Evolutionary conservation across 2,888 invertebrate species (phyloP).

Genomic region (Drosophila nr. perissopoda): DNA sequence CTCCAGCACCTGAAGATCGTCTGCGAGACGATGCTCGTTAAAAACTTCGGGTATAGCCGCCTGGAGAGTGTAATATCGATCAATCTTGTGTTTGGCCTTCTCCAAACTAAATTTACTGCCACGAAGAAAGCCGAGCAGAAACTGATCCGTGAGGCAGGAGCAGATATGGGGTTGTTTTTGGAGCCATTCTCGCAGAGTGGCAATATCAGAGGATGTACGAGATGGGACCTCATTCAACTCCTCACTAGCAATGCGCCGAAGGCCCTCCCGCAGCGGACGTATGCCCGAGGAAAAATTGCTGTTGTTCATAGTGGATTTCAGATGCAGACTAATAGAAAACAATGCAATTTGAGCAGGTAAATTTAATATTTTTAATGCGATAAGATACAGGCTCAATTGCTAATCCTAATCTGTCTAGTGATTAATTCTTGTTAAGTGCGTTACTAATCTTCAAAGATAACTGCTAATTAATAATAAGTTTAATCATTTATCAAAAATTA

Average conservation of each 20-base stretch:
- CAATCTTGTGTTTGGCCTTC: slow-evolving; percentile 86
- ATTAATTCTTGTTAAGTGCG: slow-evolving; percentile 20
- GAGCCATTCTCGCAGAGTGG: slow-evolving; percentile 85
- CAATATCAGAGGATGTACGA: slow-evolving; percentile 80
- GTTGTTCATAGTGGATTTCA: slow-evolving; percentile 25
- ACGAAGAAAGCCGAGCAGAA: slow-evolving; percentile 86
- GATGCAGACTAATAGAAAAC: slow-evolving; percentile 32
- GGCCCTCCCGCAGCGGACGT: slow-evolving; percentile 42
- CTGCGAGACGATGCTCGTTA: slow-evolving; percentile 78
- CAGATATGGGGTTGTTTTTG: slow-evolving; percentile 85
- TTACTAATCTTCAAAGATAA: not conserved
- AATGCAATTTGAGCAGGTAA: slow-evolving; percentile 33
- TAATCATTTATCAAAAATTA: not conserved
- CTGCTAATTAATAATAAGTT: not conserved
- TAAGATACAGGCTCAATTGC: slow-evolving; percentile 36
- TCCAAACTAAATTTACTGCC: slow-evolving; percentile 87
- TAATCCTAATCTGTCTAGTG: slow-evolving; percentile 37
- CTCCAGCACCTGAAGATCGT: slow-evolving; percentile 76
- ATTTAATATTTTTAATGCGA: slow-evolving; percentile 15
- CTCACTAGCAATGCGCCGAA: slow-evolving; percentile 83
- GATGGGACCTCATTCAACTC: slow-evolving; percentile 86
- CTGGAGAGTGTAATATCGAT: slow-evolving; percentile 87
- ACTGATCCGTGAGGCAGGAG: slow-evolving; percentile 85
- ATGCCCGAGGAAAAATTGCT: slow-evolving; percentile 2
- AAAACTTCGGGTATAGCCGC: slow-evolving; percentile 88